Evolutionary conservation across 1,140 invertebrate genomes (phyloP).

Genomic region (Monochamus saltuarius): DNA sequence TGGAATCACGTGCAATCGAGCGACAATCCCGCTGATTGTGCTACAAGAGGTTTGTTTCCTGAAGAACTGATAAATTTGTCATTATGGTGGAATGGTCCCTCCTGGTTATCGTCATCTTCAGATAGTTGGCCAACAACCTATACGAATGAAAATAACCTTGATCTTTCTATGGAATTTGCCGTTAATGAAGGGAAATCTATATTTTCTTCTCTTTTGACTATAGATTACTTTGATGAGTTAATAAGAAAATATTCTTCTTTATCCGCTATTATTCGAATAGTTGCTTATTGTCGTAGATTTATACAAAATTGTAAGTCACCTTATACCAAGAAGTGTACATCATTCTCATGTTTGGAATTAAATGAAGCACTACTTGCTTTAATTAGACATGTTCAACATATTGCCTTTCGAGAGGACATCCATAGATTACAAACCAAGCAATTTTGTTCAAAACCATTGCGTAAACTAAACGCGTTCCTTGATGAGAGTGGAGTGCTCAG

Average conservation of each 20-base stretch:
- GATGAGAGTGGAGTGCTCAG: not conserved
- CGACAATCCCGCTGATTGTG: constrained; percentile 49
- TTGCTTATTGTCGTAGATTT: not conserved
- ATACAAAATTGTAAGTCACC: no score
- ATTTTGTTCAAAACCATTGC: no score
- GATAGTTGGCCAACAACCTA: not conserved
- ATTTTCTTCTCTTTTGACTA: not conserved
- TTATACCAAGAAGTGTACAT: no score
- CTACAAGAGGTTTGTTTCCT: constrained; percentile 43
- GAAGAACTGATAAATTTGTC: constrained; percentile 17
- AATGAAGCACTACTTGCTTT: not conserved
- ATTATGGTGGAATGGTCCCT: constrained; percentile 41
- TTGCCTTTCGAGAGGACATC: not conserved
- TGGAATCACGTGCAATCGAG: constrained; percentile 43
- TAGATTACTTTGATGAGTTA: not conserved
- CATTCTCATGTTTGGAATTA: not conserved
- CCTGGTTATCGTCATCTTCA: not conserved
- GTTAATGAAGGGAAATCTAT: not conserved
- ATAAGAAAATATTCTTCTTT: not conserved
- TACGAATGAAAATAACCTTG: not conserved
- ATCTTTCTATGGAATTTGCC: no score
- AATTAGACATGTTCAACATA: constrained; percentile 3
- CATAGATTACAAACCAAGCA: no score
- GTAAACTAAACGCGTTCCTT: no score
- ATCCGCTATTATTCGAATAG: not conserved